These are phyloP conservation scores for Xenus cinereus DNA, from an alignment of 2,113 vertebrate species.

Conservation along the genomic window DNA sequence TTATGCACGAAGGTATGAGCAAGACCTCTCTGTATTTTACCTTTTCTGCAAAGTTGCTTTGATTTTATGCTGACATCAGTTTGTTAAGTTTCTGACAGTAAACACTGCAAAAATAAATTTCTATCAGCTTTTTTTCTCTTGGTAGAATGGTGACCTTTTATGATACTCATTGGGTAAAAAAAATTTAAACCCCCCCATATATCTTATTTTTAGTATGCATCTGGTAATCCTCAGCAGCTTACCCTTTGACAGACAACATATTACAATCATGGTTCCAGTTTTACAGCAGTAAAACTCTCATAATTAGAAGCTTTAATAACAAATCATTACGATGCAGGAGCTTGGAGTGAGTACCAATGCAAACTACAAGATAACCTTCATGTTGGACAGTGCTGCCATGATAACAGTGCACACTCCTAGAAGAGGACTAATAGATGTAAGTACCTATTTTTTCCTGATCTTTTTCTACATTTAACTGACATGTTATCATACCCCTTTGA, in stretches of 20 bases:
- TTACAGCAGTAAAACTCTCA: not conserved
- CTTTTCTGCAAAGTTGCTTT: not conserved
- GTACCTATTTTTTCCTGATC: not conserved
- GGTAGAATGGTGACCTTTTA: not conserved
- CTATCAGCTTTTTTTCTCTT: not conserved
- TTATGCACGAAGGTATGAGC: not conserved
- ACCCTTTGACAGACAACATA: not conserved
- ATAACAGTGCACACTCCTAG: slow-evolving; percentile 98
- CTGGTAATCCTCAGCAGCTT: not conserved
- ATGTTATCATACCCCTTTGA: not conserved
- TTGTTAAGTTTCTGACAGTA: not conserved
- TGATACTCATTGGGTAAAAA: not conserved
- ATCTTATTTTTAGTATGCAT: not conserved
- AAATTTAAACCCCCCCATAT: not conserved
- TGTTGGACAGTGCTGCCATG: slow-evolving; percentile 98
- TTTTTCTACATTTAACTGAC: not conserved
- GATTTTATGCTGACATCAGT: not conserved
- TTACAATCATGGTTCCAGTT: not conserved
- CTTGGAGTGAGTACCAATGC: slow-evolving; percentile 94
- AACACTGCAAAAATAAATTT: not conserved
- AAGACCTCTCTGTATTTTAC: not conserved
- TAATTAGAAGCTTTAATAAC: not conserved
- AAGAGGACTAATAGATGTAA: slow-evolving; percentile 94
- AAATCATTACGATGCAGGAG: slow-evolving; percentile 79
- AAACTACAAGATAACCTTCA: slow-evolving; percentile 98